Conservation (phyloP, 2,797 vertebrate species). For the Sphaeramia orbicularis region DNA sequence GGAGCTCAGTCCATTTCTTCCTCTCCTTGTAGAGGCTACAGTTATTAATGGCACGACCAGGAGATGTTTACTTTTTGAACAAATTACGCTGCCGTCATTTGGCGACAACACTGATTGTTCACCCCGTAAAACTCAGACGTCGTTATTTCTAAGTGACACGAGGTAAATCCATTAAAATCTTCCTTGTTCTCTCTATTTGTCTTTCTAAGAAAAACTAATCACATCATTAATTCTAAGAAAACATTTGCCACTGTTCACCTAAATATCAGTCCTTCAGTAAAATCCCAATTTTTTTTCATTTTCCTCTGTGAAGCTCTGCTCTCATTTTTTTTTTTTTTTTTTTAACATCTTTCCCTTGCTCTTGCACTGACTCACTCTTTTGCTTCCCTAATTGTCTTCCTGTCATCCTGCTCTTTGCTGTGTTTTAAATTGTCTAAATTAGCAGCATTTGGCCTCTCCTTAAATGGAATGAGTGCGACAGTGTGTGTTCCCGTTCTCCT, state of each 20-base stretch:
- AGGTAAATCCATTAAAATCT: not conserved
- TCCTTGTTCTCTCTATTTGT: slow-evolving; percentile 40
- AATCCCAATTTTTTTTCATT: slow-evolving; percentile 19
- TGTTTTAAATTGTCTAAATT: slow-evolving; percentile 62
- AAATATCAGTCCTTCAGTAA: slow-evolving; percentile 44
- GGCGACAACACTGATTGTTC: no score
- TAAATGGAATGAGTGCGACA: slow-evolving; percentile 32
- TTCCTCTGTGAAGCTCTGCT: slow-evolving; percentile 16
- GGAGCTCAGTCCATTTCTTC: no score
- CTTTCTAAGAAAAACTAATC: slow-evolving; percentile 72
- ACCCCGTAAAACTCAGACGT: no score
- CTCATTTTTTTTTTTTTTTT: slow-evolving; percentile 23
- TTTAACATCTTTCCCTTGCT: slow-evolving; percentile 13
- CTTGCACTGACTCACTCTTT: slow-evolving; percentile 23
- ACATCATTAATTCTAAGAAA: slow-evolving; percentile 22
- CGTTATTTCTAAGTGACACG: no score
- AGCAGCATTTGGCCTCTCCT: slow-evolving; percentile 44
- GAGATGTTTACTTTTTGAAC: no score
- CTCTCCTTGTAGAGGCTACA: no score
- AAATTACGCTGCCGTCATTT: no score
- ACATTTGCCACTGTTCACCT: slow-evolving; percentile 53
- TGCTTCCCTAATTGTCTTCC: slow-evolving; percentile 46
- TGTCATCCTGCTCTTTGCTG: slow-evolving; percentile 42
- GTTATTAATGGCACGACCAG: no score
- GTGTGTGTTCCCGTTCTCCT: not conserved